Percentiles rank a stretch among this genome's conserved stretches.
Evolutionary conservation across 2,888 invertebrate species (phyloP).

Genomic region (Chalcis sispes): DNA sequence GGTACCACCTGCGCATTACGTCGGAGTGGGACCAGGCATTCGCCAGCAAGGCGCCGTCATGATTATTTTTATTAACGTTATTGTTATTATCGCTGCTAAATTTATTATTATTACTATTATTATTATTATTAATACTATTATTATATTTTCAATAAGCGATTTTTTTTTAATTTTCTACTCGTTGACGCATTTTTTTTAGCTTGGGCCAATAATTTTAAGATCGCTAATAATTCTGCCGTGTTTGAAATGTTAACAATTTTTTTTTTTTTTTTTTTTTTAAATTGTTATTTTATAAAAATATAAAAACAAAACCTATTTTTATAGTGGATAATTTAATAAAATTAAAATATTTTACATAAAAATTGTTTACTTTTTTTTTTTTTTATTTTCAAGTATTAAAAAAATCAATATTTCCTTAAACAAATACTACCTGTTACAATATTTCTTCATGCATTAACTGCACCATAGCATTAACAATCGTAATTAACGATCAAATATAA

Average conservation of each 20-base stretch:
- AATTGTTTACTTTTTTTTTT: slow-evolving; percentile 34
- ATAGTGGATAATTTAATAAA: slow-evolving; percentile 37
- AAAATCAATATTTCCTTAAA: neutral
- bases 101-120: neutral
- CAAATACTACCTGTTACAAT: neutral
- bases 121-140: neutral
- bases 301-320: slow-evolving; percentile 22
- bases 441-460: too few relatives aligned
- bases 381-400: neutral
- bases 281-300: slow-evolving; percentile 14
- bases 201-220: neutral
- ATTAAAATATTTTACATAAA: slow-evolving; percentile 22
- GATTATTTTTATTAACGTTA: too few relatives aligned
- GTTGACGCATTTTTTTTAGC: neutral
- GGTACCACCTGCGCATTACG: too few relatives aligned
- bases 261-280: too few relatives aligned
- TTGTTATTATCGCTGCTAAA: too few relatives aligned
- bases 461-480: too few relatives aligned
- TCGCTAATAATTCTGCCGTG: too few relatives aligned
- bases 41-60: too few relatives aligned
- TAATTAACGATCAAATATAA: too few relatives aligned
- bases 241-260: neutral
- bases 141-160: neutral
- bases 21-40: too few relatives aligned
- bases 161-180: too few relatives aligned